phyloP scores from a whole-genome alignment of 2,888 invertebrate species.

The Exephanes ischioxanthus region DNA sequence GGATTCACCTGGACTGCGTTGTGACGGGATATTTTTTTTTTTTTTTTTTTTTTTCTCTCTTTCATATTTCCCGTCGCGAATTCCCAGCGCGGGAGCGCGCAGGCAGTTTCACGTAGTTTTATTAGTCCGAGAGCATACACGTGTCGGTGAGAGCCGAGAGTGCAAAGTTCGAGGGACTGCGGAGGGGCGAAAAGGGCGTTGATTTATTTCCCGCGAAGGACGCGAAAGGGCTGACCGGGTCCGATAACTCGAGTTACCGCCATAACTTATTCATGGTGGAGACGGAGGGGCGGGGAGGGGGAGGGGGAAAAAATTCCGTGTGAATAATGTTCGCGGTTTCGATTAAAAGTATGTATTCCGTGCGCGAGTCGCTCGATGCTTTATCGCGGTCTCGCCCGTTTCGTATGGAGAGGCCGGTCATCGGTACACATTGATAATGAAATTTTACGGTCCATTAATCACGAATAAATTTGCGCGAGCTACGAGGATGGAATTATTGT shows the following conservation, averaged over 20 bases:
- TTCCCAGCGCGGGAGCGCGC: no score
- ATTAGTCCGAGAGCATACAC: constrained; percentile 6
- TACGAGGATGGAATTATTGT: constrained; percentile 21
- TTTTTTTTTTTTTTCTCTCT: constrained; percentile 16
- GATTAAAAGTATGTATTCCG: constrained; percentile 19
- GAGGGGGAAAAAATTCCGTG: background rate
- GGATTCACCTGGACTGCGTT: constrained; percentile 38
- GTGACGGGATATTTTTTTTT: constrained; percentile 49
- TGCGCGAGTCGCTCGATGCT: background rate
- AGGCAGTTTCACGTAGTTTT: constrained; percentile 7
- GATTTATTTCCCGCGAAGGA: constrained; percentile 40
- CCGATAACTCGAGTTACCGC: constrained; percentile 40
- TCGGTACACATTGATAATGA: constrained; percentile 29
- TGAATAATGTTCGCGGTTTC: constrained; percentile 38
- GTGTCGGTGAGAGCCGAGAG: constrained; percentile 16
- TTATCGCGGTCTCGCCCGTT: constrained; percentile 7
- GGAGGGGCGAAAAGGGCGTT: constrained; percentile 28
- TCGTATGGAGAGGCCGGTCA: background rate
- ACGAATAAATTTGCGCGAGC: constrained; percentile 9
- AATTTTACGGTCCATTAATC: constrained; percentile 40
- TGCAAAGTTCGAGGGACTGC: constrained; percentile 17
- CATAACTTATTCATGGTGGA: constrained; percentile 46
- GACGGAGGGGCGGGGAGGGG: no score
- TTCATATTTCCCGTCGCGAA: no score
- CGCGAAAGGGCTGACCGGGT: constrained; percentile 51